These are phyloP conservation scores for Rhineura floridana DNA, from an alignment of 2,113 vertebrate species.

Conservation along the genomic window DNA sequence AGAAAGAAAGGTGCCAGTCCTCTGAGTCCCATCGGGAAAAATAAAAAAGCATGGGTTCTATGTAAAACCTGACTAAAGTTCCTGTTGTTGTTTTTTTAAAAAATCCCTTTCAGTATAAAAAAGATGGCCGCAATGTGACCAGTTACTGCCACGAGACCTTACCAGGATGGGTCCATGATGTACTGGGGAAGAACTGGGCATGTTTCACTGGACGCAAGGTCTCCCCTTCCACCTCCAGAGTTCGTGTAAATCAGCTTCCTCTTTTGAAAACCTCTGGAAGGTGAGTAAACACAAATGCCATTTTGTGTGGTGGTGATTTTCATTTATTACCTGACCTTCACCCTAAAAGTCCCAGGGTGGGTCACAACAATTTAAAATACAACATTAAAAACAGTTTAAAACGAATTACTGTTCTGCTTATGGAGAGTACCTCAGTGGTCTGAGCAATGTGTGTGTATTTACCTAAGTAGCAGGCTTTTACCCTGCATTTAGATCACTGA, in stretches of 20 bases:
- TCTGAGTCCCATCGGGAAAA: no score
- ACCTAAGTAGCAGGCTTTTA: no score
- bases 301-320: not conserved
- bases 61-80: not conserved
- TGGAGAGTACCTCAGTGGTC: no score
- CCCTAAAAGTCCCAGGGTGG: no score
- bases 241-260: slow-evolving; percentile 20
- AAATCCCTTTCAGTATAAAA: slow-evolving; percentile 83
- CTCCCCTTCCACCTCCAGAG: slow-evolving; percentile 56
- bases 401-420: no score
- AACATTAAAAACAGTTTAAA: no score
- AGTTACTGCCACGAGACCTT: slow-evolving; percentile 94
- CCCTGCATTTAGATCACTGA: no score
- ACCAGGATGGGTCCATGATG: slow-evolving; percentile 93
- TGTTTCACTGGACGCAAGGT: slow-evolving; percentile 88
- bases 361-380: no score
- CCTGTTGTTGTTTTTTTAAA: not conserved
- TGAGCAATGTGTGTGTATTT: no score
- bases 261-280: slow-evolving; percentile 29
- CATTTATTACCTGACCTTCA: no score
- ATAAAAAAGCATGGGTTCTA: no score
- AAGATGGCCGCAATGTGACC: slow-evolving; percentile 78
- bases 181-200: slow-evolving; percentile 92
- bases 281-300: slow-evolving; percentile 44
- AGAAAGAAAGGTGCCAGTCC: no score